Conservation (phyloP, 2,113 vertebrate genomes). For the Anolis carolinensis region DNA sequence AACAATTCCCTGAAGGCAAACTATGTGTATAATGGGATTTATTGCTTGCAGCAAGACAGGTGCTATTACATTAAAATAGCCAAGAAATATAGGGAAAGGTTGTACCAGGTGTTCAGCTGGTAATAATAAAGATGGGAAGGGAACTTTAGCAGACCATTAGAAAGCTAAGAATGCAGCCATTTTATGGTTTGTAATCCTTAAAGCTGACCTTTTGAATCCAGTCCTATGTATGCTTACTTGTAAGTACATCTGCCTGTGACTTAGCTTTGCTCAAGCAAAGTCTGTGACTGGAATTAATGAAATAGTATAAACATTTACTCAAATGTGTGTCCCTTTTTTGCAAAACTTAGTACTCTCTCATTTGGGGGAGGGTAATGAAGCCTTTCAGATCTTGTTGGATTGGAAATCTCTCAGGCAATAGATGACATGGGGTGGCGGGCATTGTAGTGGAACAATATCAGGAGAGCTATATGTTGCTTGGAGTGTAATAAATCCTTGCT, state of each 20-base stretch:
- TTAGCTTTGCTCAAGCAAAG: too few species aligned
- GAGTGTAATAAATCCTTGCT: too few species aligned
- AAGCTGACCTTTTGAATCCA: background rate
- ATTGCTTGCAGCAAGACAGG: background rate
- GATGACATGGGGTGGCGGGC: too few species aligned
- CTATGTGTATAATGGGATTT: background rate
- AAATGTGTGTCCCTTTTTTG: background rate
- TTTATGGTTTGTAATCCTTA: background rate
- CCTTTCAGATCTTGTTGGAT: too few species aligned
- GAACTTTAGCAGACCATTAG: background rate
- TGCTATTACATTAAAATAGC: background rate
- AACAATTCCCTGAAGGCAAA: slow-evolving; percentile 5
- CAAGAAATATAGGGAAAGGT: background rate
- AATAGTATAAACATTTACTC: background rate
- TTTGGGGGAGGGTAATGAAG: too few species aligned
- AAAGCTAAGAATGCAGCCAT: background rate
- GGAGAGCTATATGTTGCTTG: too few species aligned
- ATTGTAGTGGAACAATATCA: too few species aligned
- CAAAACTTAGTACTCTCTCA: too few species aligned
- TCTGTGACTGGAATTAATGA: background rate
- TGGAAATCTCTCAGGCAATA: too few species aligned
- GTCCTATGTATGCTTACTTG: too few species aligned
- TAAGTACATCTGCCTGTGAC: too few species aligned
- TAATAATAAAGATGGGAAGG: background rate
- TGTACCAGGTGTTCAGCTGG: background rate